Percentiles rank a stretch among this genome's conserved stretches.
These are phyloP conservation scores for Drosophila robusta DNA, from an alignment of 2,888 invertebrate genomes.

Conservation along the genomic window DNA sequence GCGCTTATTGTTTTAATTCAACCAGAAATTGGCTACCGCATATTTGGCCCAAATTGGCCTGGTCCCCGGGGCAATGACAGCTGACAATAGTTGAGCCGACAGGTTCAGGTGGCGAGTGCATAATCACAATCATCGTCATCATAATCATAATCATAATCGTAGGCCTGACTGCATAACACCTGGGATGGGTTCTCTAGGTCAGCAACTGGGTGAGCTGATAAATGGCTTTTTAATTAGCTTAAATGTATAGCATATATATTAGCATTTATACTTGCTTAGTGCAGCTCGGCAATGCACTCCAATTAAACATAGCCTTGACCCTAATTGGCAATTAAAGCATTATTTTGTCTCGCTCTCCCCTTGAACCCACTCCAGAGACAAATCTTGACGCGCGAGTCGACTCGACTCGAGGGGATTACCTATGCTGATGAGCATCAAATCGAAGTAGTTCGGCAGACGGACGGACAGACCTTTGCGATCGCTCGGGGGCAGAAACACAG, in stretches of 20 bases:
- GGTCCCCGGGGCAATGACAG: constrained; percentile 32
- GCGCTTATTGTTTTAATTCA: constrained; percentile 73
- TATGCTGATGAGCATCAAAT: constrained; percentile 73
- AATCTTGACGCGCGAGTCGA: constrained; percentile 46
- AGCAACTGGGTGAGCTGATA: constrained; percentile 54
- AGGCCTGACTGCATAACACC: constrained; percentile 3
- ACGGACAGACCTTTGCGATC: constrained; percentile 43
- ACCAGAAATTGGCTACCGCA: constrained; percentile 43
- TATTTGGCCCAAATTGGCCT: constrained; percentile 30
- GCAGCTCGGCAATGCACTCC: constrained; percentile 46
- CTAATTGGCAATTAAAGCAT: constrained; percentile 68
- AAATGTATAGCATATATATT: background rate
- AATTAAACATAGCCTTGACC: constrained; percentile 71
- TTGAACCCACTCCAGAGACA: constrained; percentile 50
- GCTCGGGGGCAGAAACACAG: constrained; percentile 60
- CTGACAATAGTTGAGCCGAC: constrained; percentile 44
- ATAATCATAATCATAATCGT: constrained; percentile 3
- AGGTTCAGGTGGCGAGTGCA: constrained; percentile 61
- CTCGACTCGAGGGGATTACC: constrained; percentile 59
- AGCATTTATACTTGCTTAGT: constrained; percentile 44
- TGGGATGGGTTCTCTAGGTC: constrained; percentile 23
- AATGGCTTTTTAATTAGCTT: constrained; percentile 79
- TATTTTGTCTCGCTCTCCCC: constrained; percentile 46
- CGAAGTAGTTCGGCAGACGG: constrained; percentile 62
- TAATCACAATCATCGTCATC: constrained; percentile 21